A percentile compares a stretch with the other conserved stretches of the same genome.
These are phyloP conservation scores for Xiphorhynchus erythropygius DNA, from an alignment of 2,797 vertebrate species.

Conservation along the genomic window DNA sequence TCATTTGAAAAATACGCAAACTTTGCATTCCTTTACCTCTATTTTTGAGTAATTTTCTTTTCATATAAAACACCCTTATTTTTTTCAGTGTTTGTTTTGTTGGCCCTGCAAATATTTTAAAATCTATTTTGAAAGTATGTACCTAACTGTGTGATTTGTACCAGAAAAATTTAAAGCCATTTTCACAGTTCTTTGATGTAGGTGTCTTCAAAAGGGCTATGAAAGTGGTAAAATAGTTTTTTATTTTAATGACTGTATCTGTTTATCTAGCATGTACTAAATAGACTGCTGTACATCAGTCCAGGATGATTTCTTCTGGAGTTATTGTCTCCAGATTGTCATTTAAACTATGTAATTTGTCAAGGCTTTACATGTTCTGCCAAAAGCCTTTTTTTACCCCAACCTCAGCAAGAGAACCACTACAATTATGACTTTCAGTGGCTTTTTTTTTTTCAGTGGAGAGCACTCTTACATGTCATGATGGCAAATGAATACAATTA, in stretches of 20 bases:
- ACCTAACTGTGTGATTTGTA: background rate
- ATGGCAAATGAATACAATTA: background rate
- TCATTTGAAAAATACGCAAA: background rate
- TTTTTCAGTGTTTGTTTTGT: background rate
- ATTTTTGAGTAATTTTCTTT: background rate
- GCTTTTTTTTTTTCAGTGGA: background rate
- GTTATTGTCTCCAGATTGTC: background rate
- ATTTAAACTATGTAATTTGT: background rate
- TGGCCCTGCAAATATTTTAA: background rate
- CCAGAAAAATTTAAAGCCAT: constrained; percentile 37
- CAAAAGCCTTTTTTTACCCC: background rate
- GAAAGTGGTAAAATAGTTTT: background rate
- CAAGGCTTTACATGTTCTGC: background rate
- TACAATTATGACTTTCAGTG: background rate
- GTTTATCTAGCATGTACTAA: background rate
- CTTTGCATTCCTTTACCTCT: background rate
- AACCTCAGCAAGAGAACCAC: background rate
- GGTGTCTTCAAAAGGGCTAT: background rate
- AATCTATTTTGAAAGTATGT: background rate
- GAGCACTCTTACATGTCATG: background rate
- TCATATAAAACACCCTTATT: fast-evolving
- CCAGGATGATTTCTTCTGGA: background rate
- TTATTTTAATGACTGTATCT: background rate
- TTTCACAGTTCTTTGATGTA: background rate
- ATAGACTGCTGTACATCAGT: background rate